A percentile compares a stretch with the other conserved stretches of the same genome.
phyloP scores from a whole-genome alignment of 2,797 vertebrate species.

The Cryptoblepharus egeriae region DNA sequence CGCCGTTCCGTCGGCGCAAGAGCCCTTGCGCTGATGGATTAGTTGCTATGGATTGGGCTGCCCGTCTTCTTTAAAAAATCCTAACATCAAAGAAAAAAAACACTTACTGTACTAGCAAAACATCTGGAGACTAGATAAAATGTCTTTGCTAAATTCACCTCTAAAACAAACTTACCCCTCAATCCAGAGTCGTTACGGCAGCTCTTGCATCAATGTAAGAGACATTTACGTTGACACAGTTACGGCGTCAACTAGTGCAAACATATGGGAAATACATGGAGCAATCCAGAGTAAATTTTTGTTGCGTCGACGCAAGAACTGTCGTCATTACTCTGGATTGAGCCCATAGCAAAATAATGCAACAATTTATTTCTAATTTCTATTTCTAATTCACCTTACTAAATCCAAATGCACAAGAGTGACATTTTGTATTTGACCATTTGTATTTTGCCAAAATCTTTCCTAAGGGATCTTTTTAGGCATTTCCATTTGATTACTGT shows the following conservation, averaged over 20 bases:
- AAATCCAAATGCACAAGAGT: constrained; percentile 37
- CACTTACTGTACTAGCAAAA: background rate
- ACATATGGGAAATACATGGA: too few species aligned
- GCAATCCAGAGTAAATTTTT: too few species aligned
- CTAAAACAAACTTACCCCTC: constrained; percentile 28
- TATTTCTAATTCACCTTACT: constrained; percentile 22
- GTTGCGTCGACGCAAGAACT: too few species aligned
- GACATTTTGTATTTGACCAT: constrained; percentile 15
- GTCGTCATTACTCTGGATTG: too few species aligned
- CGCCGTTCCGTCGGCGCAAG: too few species aligned
- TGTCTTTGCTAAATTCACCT: background rate
- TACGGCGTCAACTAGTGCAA: too few species aligned
- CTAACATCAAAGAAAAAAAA: constrained; percentile 32
- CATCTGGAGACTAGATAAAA: constrained; percentile 1
- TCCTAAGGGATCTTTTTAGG: constrained; percentile 26
- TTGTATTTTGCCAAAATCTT: constrained; percentile 21
- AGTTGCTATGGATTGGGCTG: too few species aligned
- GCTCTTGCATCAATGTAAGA: too few species aligned
- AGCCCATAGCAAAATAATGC: too few species aligned
- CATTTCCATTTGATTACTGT: constrained; percentile 28
- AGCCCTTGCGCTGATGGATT: too few species aligned
- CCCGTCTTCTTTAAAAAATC: constrained; percentile 8
- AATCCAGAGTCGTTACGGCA: too few species aligned
- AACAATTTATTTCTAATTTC: constrained; percentile 37
- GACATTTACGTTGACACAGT: too few species aligned